Evolutionary conservation across 35 echinoderm and acorn worm species (phyloP).

Genomic region (Acanthaster planci): DNA sequence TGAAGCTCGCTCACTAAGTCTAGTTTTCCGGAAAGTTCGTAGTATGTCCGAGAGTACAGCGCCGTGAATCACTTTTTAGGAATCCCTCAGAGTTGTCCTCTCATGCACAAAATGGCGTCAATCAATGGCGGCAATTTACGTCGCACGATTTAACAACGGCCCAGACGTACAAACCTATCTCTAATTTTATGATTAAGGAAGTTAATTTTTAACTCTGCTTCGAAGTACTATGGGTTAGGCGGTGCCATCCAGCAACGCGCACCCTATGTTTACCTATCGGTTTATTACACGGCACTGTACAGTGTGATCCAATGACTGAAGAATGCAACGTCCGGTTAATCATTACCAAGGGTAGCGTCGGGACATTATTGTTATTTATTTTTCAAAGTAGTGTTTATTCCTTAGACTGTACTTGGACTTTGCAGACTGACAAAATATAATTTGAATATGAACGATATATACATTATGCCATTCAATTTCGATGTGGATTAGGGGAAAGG

Average conservation of each 20-base stretch:
- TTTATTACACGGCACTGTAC: too few relatives aligned
- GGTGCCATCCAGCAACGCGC: neutral
- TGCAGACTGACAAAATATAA: too few relatives aligned
- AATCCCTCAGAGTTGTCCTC: neutral
- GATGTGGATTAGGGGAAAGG: too few relatives aligned
- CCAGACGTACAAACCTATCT: too few relatives aligned
- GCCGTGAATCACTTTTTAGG: neutral
- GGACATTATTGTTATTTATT: neutral
- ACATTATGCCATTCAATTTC: too few relatives aligned
- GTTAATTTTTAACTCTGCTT: constrained; percentile 7
- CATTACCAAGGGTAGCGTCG: neutral
- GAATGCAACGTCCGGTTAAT: neutral
- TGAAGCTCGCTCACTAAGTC: too few relatives aligned
- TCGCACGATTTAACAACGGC: neutral
- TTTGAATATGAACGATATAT: too few relatives aligned
- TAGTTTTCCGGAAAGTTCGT: too few relatives aligned
- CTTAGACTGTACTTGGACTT: neutral
- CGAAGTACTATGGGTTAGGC: neutral
- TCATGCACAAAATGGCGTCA: neutral
- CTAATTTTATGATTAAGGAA: neutral
- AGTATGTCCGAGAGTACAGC: too few relatives aligned
- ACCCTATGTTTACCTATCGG: neutral
- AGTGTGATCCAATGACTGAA: neutral
- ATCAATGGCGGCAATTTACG: neutral
- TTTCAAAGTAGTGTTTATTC: neutral